phyloP scores from a whole-genome alignment of 2,113 vertebrate species.

The Rhabdornis inornatus region DNA sequence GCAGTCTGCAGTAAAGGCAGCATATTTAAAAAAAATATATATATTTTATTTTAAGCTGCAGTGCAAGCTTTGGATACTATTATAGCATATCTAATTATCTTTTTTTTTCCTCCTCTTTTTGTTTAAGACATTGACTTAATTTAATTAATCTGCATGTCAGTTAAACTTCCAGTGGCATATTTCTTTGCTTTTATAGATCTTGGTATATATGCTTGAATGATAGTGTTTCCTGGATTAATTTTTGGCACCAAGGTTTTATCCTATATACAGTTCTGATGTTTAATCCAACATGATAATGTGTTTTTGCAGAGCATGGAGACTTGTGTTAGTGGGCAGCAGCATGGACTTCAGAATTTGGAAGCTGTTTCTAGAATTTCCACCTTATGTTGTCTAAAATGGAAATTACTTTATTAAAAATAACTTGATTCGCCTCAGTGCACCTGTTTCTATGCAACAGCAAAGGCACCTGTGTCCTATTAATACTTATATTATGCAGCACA shows the following conservation, averaged over 20 bases:
- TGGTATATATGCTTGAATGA: not conserved
- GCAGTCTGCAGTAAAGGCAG: not conserved
- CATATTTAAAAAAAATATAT: not conserved
- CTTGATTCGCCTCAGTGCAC: not conserved
- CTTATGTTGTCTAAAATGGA: constrained; percentile 8
- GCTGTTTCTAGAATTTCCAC: not conserved
- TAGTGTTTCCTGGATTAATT: constrained; percentile 37
- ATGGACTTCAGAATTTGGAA: not conserved
- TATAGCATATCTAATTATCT: not conserved
- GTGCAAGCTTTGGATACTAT: not conserved
- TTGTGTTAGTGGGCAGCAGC: not conserved
- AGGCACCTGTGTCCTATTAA: constrained; percentile 49
- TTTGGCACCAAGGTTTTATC: constrained; percentile 23
- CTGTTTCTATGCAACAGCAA: constrained; percentile 32
- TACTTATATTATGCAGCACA: constrained; percentile 37
- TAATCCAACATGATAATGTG: not conserved
- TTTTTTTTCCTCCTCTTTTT: not conserved
- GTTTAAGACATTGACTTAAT: not conserved
- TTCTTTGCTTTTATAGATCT: not conserved
- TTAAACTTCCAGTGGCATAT: not conserved
- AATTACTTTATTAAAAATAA: constrained; percentile 51
- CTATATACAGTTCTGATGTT: not conserved
- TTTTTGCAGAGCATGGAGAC: not conserved
- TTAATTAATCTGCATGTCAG: not conserved
- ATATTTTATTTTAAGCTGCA: not conserved